Percentiles rank a stretch among this genome's conserved stretches.
Evolutionary conservation across 2,797 vertebrate genomes (phyloP).

Genomic region (Myotis findleyi): DNA sequence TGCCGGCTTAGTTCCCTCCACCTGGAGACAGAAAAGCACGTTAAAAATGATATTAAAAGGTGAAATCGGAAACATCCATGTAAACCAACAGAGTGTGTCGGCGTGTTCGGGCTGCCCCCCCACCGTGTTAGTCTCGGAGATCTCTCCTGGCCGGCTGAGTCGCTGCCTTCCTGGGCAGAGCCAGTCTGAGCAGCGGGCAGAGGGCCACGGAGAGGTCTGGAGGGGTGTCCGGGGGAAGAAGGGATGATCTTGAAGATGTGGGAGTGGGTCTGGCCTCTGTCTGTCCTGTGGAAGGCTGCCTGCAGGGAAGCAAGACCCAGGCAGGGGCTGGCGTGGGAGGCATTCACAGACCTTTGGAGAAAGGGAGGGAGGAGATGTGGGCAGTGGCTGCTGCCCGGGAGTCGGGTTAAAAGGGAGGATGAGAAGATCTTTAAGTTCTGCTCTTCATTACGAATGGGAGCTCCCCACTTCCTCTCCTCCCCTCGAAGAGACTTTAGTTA

Average conservation of each 20-base stretch:
- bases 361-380: background rate
- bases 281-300: background rate
- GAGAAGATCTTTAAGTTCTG: background rate
- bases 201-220: background rate
- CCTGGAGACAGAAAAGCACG: background rate
- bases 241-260: background rate
- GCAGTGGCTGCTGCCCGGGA: background rate
- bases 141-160: background rate
- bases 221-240: background rate
- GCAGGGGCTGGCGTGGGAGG: background rate
- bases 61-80: background rate
- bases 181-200: background rate
- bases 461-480: fast-evolving
- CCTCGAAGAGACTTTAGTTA: background rate
- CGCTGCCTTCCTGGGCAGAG: background rate
- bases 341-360: background rate
- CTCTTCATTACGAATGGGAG: background rate
- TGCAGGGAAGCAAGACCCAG: background rate
- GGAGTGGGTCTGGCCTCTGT: background rate
- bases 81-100: background rate
- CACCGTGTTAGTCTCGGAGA: background rate
- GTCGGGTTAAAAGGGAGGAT: background rate
- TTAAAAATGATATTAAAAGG: background rate
- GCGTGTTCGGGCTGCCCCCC: background rate
- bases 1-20: background rate